phyloP scores from a whole-genome alignment of 2,888 invertebrate genomes.

The Nemapogon koenigi region DNA sequence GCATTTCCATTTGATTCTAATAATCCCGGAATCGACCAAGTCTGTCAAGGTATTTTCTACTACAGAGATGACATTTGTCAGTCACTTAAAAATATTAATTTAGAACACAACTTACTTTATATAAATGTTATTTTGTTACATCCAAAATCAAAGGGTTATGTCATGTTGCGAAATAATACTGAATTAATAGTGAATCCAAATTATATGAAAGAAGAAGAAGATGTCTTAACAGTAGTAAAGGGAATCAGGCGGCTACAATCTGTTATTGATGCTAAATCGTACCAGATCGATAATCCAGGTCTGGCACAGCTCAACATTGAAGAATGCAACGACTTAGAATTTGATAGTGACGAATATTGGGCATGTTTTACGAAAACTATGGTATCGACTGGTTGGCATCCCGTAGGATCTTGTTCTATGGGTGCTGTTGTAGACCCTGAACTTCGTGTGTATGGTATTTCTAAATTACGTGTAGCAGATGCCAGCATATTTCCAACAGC shows the following conservation, averaged over 20 bases:
- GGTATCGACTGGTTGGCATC: constrained; percentile 28
- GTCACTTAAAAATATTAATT: constrained; percentile 16
- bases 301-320: constrained; percentile 22
- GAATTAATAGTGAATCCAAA: constrained; percentile 5
- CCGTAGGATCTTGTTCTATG: constrained; percentile 34
- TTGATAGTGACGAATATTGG: constrained; percentile 32
- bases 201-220: constrained; percentile 13
- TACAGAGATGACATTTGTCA: constrained; percentile 10
- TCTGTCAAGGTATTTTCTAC: constrained; percentile 16
- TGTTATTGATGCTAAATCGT: constrained; percentile 21
- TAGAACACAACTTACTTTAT: constrained; percentile 22
- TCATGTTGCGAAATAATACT: constrained; percentile 14
- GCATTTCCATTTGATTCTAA: background rate
- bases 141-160: constrained; percentile 26
- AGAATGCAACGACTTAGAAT: constrained; percentile 24
- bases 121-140: constrained; percentile 24
- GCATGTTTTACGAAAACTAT: constrained; percentile 30
- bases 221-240: constrained; percentile 22
- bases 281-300: constrained; percentile 18
- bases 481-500: constrained; percentile 69
- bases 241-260: constrained; percentile 21
- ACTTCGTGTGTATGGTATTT: constrained; percentile 55
- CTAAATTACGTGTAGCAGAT: constrained; percentile 65
- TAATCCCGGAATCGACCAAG: background rate
- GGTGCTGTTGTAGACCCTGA: constrained; percentile 32